phyloP scores from a whole-genome alignment of 1,140 invertebrate genomes.

The Aricia agestis region DNA sequence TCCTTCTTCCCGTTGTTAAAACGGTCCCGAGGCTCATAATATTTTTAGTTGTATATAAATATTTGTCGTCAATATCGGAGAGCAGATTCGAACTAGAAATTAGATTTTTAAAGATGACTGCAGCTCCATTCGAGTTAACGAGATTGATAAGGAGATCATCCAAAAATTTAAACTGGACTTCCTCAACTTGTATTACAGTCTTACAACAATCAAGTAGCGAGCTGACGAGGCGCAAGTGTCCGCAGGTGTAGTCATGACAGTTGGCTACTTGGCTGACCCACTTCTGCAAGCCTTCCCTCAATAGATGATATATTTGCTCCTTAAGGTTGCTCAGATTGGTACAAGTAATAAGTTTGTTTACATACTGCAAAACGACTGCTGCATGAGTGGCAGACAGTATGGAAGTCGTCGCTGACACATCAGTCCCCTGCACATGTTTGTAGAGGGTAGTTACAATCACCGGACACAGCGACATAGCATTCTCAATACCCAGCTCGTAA shows the following conservation, averaged over 20 bases:
- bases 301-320: constrained; percentile 51
- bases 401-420: constrained; percentile 60
- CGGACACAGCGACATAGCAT: constrained; percentile 54
- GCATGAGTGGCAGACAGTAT: constrained; percentile 72
- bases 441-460: constrained; percentile 68
- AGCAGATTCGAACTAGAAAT: constrained; percentile 60
- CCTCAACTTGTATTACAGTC: constrained; percentile 43
- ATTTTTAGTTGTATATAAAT: constrained; percentile 66
- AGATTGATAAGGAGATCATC: constrained; percentile 43
- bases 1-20: constrained; percentile 67
- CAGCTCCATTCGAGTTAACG: constrained; percentile 44
- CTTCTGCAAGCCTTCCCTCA: constrained; percentile 57
- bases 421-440: constrained; percentile 74
- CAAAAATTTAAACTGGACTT: constrained; percentile 42
- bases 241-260: constrained; percentile 53
- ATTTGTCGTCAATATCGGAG: constrained; percentile 64
- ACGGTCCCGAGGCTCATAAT: constrained; percentile 57
- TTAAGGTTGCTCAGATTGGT: constrained; percentile 43
- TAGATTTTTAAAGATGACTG: constrained; percentile 46
- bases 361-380: constrained; percentile 63
- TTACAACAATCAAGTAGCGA: constrained; percentile 54
- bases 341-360: constrained; percentile 46
- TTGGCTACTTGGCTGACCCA: constrained; percentile 48
- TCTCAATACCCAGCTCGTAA: constrained; percentile 60
- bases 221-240: constrained; percentile 49